Evolutionary conservation across 92 coral and sea anemone species (phyloP).

Genomic region (Nematostella vectensis): DNA sequence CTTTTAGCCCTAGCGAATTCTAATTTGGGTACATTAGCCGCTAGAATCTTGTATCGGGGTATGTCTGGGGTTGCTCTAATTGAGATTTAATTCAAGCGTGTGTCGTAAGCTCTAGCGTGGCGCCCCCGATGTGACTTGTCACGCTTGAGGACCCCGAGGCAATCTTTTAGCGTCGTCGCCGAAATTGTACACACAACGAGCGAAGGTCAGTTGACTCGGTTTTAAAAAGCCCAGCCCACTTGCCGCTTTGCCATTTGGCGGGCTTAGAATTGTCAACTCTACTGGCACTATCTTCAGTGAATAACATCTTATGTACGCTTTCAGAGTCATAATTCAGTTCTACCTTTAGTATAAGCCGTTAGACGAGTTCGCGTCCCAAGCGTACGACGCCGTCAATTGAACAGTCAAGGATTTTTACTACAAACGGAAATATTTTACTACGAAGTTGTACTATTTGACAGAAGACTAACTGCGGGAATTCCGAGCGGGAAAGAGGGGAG

Average conservation of each 20-base stretch:
- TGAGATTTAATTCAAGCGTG: constrained; percentile 53
- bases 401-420: background rate
- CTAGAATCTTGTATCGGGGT: too few relatives aligned
- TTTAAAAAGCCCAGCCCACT: constrained; percentile 5
- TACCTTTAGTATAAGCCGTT: too few relatives aligned
- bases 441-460: background rate
- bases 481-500: too few relatives aligned
- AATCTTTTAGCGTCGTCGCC: background rate
- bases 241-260: constrained; percentile 1
- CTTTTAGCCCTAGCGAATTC: too few relatives aligned
- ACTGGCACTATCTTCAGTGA: background rate
- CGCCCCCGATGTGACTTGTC: too few relatives aligned
- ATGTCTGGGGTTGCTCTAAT: too few relatives aligned
- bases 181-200: background rate
- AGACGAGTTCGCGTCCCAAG: too few relatives aligned
- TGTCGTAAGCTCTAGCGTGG: constrained; percentile 65
- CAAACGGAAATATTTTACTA: background rate
- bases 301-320: background rate
- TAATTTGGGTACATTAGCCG: too few relatives aligned
- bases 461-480: too few relatives aligned
- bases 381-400: background rate
- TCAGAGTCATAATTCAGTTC: too few relatives aligned
- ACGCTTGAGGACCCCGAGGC: too few relatives aligned
- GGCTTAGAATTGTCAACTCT: background rate
- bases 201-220: constrained; percentile 6